Evolutionary conservation across 2,888 invertebrate species (phyloP), one percentile per base, ranked within the genome.

Genomic region (Hypomecis atomaria): DNA sequence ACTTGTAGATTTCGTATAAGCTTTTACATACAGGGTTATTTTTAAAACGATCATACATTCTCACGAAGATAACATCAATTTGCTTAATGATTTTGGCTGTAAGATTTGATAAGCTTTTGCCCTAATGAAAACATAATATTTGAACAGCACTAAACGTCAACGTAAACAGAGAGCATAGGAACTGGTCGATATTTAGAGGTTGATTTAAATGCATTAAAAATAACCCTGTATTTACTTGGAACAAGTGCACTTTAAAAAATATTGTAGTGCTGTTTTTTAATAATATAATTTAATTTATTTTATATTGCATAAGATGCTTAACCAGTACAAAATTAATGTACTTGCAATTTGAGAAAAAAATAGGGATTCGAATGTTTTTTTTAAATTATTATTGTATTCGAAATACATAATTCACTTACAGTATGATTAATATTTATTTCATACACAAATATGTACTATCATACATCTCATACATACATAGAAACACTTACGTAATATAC

Each of bases 41-140:
- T 42, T 42, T 59, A 50, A 44, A 44, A 60, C 47, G 47, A 54
- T 48, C 37, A 48, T 40, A 42, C 47, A 33, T 40, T 50, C 38
- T 0, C 36, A 36, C n/a, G n/a, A n/a, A n/a, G n/a, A 23, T 23
- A 23, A 23, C 23, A 23, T 23, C 3, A 23, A 23, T 23, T 23
- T 23, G 23, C 23, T 23, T 23, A 2, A 23, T 23, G 3, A 23
- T 3, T 23, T 23, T 23, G 23, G 23, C 23, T 23, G 23, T 3
- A 23, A 23, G 23, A 2, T 23, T 23, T 23, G 23, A 23, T 23
- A 23, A 23, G 23, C 23, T 3, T 23, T 23, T 23, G 23, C 23
- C 1, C 23, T 3, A 23, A 23, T 23, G 23, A 23, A 23, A 23
- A 23, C 23, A 23, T 23, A 23, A 23, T 23, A 23, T 23, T 23